Conservation (phyloP, 2,113 vertebrate species). For the Ifrita kowaldi region DNA sequence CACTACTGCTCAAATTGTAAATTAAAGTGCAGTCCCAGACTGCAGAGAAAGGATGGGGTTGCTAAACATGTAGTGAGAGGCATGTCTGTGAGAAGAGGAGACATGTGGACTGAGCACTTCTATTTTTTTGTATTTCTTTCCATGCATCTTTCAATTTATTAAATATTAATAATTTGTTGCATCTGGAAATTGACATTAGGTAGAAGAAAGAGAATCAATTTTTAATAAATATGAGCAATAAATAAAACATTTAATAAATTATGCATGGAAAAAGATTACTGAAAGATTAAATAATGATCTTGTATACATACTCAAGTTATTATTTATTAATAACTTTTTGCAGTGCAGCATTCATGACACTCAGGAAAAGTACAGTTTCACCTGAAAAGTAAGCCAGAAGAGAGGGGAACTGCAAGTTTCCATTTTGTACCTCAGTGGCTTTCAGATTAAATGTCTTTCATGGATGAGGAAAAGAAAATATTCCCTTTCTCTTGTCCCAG, state of each 20-base stretch:
- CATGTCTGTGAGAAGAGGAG: background rate
- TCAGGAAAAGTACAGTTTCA: background rate
- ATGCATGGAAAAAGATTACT: constrained; percentile 59
- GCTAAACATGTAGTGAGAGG: background rate
- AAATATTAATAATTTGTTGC: constrained; percentile 54
- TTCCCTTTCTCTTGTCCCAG: background rate
- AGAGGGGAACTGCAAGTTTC: background rate
- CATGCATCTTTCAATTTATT: constrained; percentile 46
- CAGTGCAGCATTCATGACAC: background rate
- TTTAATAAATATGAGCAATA: constrained; percentile 65
- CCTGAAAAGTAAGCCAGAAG: background rate
- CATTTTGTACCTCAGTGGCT: background rate
- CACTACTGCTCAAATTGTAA: background rate
- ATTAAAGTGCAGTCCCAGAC: background rate
- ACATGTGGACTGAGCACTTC: background rate
- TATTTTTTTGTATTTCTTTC: background rate
- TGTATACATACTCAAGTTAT: constrained; percentile 47
- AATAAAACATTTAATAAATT: constrained; percentile 69
- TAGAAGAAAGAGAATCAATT: constrained; percentile 62
- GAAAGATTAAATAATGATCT: constrained; percentile 68
- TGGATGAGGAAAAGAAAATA: background rate
- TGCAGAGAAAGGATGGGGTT: background rate
- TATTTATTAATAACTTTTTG: constrained; percentile 53
- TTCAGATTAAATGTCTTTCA: background rate
- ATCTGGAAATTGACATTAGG: constrained; percentile 36